A percentile compares a stretch with the other conserved stretches of the same genome.
Conservation (phyloP, 2,888 invertebrate species). For the Luperina nickerlii region DNA sequence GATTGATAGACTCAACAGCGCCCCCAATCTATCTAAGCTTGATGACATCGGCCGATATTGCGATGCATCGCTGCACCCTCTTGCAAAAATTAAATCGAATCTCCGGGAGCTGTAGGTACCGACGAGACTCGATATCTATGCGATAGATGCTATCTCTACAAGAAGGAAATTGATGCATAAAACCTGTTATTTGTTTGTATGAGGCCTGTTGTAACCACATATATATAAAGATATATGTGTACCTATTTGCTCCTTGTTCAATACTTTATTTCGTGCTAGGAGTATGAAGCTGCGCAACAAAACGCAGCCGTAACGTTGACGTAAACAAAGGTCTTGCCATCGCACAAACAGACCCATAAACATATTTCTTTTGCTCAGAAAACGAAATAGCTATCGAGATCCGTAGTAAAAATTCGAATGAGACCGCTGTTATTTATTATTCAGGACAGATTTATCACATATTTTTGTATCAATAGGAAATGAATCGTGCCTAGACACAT, state of each 20-base stretch:
- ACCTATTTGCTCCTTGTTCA: constrained; percentile 41
- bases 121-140: constrained; percentile 27
- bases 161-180: constrained; percentile 51
- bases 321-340: constrained; percentile 67
- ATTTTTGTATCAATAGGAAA: constrained; percentile 46
- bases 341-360: constrained; percentile 69
- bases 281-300: constrained; percentile 50
- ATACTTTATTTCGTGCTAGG: constrained; percentile 43
- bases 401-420: constrained; percentile 67
- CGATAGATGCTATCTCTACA: constrained; percentile 37
- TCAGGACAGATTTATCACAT: constrained; percentile 65
- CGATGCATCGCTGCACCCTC: constrained; percentile 78
- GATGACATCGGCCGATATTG: constrained; percentile 74
- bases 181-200: constrained; percentile 45
- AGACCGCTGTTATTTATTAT: constrained; percentile 69
- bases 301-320: constrained; percentile 60
- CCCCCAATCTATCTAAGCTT: constrained; percentile 73
- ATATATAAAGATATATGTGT: constrained; percentile 16
- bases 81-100: constrained; percentile 81
- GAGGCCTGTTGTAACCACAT: constrained; percentile 30
- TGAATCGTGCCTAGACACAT: constrained; percentile 29
- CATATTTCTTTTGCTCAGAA: constrained; percentile 68
- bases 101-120: constrained; percentile 62
- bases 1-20: constrained; percentile 73
- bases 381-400: constrained; percentile 67